Percentiles rank a stretch among this genome's conserved stretches.
Evolutionary conservation across 2,113 vertebrate genomes (phyloP).

Genomic region (Chitala chitala): DNA sequence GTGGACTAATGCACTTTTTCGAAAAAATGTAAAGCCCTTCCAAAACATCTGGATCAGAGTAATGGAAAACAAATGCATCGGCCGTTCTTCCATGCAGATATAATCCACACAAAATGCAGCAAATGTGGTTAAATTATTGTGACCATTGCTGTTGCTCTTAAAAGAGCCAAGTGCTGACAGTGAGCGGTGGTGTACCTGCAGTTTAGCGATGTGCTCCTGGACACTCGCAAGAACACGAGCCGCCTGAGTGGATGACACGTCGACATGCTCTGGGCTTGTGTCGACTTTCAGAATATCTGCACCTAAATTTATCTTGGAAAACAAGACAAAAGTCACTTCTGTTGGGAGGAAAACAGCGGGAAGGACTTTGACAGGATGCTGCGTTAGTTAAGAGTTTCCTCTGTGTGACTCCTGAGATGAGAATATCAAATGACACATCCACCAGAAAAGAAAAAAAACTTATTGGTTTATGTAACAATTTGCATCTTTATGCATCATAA

Average conservation of each 20-base stretch:
- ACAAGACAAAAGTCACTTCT: slow-evolving; percentile 51
- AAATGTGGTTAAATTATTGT: not conserved
- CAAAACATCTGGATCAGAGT: not conserved
- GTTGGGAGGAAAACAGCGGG: not conserved
- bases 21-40: not conserved
- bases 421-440: no score
- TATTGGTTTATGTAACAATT: no score
- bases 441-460: no score
- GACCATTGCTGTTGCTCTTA: no score
- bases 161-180: not conserved
- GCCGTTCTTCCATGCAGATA: no score
- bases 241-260: slow-evolving; percentile 62
- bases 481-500: not conserved
- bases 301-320: slow-evolving; percentile 73
- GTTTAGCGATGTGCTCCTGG: slow-evolving; percentile 76
- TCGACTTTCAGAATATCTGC: slow-evolving; percentile 77
- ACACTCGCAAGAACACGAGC: slow-evolving; percentile 66
- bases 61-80: not conserved
- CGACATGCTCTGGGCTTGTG: slow-evolving; percentile 68
- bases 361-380: no score
- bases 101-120: not conserved
- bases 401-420: no score
- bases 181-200: slow-evolving; percentile 70
- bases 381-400: no score
- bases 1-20: not conserved